Evolutionary conservation across 2,797 vertebrate genomes (phyloP).

Genomic region (Brachyrhaphis roseni): DNA sequence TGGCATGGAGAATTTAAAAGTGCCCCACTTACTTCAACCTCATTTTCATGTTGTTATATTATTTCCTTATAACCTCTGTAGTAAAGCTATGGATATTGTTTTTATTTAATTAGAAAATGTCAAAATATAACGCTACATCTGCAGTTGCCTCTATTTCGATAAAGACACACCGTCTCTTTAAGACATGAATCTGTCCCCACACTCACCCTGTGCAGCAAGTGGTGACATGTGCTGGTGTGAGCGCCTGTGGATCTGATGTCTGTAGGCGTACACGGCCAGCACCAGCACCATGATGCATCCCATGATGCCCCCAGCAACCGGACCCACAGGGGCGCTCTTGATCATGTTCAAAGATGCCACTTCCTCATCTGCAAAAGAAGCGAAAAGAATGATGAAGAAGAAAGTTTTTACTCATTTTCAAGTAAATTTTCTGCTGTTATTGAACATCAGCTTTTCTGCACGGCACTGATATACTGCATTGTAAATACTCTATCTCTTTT

Average conservation of each 20-base stretch:
- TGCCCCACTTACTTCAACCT: not conserved
- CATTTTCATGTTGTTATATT: not conserved
- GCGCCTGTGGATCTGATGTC: constrained; percentile 96
- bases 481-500: not conserved
- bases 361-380: constrained; percentile 86
- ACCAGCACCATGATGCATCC: constrained; percentile 98
- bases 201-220: constrained; percentile 94
- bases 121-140: not conserved
- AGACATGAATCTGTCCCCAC: no score
- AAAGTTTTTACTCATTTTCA: not conserved
- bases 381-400: not conserved
- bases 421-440: not conserved
- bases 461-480: not conserved
- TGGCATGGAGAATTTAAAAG: not conserved
- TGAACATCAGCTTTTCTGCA: not conserved
- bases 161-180: not conserved
- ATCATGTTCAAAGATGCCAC: constrained; percentile 96
- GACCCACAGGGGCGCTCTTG: constrained; percentile 96
- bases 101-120: not conserved
- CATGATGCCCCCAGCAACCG: constrained; percentile 98
- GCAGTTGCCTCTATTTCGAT: not conserved
- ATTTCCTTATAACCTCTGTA: not conserved
- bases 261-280: constrained; percentile 95
- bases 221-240: constrained; percentile 99
- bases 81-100: not conserved